Evolutionary conservation across 2,888 invertebrate species (phyloP).

Genomic region (Tiphia femorata): DNA sequence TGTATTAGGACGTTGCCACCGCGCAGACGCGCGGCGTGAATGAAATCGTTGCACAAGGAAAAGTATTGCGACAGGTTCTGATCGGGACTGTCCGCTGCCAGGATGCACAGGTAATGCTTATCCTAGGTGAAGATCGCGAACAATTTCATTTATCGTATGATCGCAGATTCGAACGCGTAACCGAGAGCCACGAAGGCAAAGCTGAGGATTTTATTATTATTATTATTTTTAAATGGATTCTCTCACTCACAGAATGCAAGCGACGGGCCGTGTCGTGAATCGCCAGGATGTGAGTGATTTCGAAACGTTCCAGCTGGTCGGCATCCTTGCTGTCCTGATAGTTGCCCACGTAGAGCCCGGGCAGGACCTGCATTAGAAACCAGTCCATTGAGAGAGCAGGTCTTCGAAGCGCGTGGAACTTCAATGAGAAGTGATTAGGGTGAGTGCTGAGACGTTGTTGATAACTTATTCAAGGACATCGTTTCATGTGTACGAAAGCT

Average conservation of each 20-base stretch:
- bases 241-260: conserved; percentile 83
- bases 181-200: too few species aligned
- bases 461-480: background rate
- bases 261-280: conserved; percentile 95
- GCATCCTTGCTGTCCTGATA: conserved; percentile 95
- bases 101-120: conserved; percentile 94
- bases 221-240: conserved; percentile 13
- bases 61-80: conserved; percentile 96
- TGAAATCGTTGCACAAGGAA: conserved; percentile 94
- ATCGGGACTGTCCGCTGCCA: conserved; percentile 95
- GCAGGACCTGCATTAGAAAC: conserved; percentile 79
- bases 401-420: background rate
- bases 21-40: conserved; percentile 89
- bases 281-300: conserved; percentile 95
- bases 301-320: conserved; percentile 87
- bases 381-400: background rate
- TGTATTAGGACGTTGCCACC: conserved; percentile 95
- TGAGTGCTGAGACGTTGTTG: background rate
- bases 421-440: background rate
- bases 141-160: background rate
- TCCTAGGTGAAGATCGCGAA: conserved; percentile 74
- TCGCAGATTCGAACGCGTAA: background rate
- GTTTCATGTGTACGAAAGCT: too few species aligned
- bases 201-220: too few species aligned
- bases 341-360: conserved; percentile 95